A percentile compares a stretch with the other conserved stretches of the same genome.
phyloP scores from a whole-genome alignment of 2,797 vertebrate genomes.

The Chelonia mydas region DNA sequence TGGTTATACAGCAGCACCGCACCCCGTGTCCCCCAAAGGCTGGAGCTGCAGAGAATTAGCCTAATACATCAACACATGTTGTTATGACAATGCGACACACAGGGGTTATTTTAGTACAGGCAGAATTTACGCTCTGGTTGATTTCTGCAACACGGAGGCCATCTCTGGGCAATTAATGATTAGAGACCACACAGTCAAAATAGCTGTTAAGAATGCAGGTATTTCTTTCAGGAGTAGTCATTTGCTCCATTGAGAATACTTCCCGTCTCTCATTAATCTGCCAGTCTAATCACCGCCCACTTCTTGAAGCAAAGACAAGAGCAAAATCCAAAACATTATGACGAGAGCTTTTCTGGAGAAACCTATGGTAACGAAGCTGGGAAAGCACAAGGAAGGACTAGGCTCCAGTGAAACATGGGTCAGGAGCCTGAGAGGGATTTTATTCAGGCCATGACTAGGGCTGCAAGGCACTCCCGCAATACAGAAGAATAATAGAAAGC shows the following conservation, averaged over 20 bases:
- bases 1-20: background rate
- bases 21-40: background rate
- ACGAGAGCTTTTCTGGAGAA: background rate
- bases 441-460: rapidly evolving
- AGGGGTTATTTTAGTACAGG: no score
- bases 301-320: background rate
- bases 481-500: background rate
- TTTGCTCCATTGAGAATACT: rapidly evolving
- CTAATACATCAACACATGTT: rapidly evolving
- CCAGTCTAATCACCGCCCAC: background rate
- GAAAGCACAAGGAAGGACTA: background rate
- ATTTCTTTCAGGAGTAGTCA: background rate
- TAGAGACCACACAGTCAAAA: background rate
- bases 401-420: background rate
- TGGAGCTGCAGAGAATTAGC: background rate
- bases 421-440: background rate
- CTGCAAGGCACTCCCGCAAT: background rate
- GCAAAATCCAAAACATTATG: background rate
- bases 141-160: background rate
- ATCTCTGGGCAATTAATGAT: background rate
- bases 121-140: background rate
- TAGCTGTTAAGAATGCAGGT: background rate
- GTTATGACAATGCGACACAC: background rate
- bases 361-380: background rate
- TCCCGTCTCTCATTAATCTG: rapidly evolving